These are phyloP conservation scores for Vesta saturnalis DNA, from an alignment of 2,888 invertebrate species.

Conservation along the genomic window DNA sequence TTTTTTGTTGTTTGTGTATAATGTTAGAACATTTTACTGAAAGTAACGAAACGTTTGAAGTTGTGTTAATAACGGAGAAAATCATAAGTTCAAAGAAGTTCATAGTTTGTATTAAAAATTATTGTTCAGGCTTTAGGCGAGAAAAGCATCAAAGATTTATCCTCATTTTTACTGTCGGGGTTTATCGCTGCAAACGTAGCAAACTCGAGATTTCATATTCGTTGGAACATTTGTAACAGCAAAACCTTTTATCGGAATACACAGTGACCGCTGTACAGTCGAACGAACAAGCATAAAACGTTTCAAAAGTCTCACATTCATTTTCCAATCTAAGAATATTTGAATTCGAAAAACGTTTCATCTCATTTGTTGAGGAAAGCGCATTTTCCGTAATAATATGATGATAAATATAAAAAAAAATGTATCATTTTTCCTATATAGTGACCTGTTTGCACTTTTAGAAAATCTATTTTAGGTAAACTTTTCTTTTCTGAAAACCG, in stretches of 20 bases:
- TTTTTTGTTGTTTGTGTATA: too few relatives aligned
- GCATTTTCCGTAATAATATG: conserved; percentile 47
- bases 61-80: too few relatives aligned
- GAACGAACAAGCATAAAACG: conserved; percentile 47
- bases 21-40: too few relatives aligned
- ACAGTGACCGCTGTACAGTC: conserved; percentile 52
- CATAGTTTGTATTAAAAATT: conserved; percentile 38
- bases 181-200: conserved; percentile 55
- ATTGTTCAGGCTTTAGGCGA: conserved; percentile 41
- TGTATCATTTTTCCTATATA: conserved; percentile 21
- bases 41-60: too few relatives aligned
- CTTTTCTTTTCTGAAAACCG: not conserved
- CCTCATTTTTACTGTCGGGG: conserved; percentile 57
- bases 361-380: conserved; percentile 24
- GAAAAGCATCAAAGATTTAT: conserved; percentile 54
- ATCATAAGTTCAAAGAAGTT: conserved; percentile 18
- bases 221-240: conserved; percentile 54
- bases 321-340: conserved; percentile 24
- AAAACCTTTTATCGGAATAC: conserved; percentile 56
- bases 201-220: conserved; percentile 50
- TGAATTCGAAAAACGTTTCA: conserved; percentile 28
- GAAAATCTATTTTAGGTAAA: not conserved
- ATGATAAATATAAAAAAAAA: too few relatives aligned
- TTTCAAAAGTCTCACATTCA: conserved; percentile 37
- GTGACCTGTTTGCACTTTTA: not conserved